A percentile compares a stretch with the other conserved stretches of the same genome.
Evolutionary conservation across 2,888 invertebrate species (phyloP).

Genomic region (Strigamia transsilvanica): DNA sequence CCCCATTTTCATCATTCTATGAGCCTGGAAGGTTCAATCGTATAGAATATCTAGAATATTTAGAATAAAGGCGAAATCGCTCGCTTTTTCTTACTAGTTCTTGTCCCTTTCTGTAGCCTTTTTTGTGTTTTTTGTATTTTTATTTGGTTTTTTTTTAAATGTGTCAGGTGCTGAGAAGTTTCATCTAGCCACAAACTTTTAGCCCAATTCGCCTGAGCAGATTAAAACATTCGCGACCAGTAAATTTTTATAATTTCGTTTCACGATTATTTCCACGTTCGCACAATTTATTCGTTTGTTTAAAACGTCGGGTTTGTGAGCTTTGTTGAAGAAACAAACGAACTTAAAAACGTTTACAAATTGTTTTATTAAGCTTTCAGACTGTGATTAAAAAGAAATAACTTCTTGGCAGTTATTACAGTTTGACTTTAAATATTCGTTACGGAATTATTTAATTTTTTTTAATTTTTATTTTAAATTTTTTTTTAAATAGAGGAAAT

Average conservation of each 20-base stretch:
- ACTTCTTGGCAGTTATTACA: no score
- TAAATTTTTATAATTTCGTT: neutral
- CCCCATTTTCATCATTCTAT: conserved; percentile 17
- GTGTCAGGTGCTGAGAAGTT: neutral
- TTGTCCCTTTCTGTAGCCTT: neutral
- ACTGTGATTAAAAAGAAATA: no score
- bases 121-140: no score
- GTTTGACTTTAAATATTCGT: no score
- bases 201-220: conserved; percentile 10
- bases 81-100: neutral
- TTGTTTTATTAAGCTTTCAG: no score
- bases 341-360: no score
- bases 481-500: no score
- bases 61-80: neutral
- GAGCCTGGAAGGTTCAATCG: neutral
- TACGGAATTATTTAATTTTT: no score
- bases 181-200: conserved; percentile 8
- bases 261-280: neutral
- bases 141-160: no score
- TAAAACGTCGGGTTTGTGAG: no score
- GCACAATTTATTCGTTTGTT: neutral
- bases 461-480: no score
- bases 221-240: conserved; percentile 3
- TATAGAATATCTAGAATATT: neutral
- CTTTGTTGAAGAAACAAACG: no score